These are phyloP conservation scores for Otocyon megalotis DNA, from an alignment of 2,113 vertebrate genomes.

Conservation along the genomic window DNA sequence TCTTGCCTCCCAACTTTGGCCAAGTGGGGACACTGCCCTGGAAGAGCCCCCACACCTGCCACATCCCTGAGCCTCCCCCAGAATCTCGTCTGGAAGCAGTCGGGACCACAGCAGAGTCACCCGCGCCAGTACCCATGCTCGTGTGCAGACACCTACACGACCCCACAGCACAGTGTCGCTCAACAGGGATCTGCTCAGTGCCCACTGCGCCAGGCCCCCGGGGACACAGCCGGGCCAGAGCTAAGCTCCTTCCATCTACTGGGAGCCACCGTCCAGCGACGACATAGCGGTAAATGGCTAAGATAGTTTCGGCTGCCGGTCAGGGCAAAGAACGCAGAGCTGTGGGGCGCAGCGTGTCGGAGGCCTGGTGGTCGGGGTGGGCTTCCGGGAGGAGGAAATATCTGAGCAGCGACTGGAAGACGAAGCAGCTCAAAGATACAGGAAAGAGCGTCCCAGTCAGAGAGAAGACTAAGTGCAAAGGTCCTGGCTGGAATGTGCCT, in stretches of 20 bases:
- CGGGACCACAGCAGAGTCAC: neutral
- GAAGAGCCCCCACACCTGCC: neutral
- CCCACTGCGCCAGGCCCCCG: neutral
- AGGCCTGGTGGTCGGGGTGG: neutral
- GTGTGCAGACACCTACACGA: neutral
- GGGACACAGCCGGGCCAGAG: neutral
- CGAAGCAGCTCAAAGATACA: neutral
- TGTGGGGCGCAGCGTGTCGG: neutral
- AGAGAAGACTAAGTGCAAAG: neutral
- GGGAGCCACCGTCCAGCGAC: neutral
- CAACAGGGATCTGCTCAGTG: neutral
- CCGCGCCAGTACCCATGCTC: neutral
- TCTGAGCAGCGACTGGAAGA: neutral
- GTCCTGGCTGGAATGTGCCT: neutral
- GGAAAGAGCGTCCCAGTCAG: neutral
- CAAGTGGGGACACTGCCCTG: neutral
- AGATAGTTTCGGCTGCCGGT: neutral
- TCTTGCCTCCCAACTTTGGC: neutral
- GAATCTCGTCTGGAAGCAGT: neutral
- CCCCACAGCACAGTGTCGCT: too few species aligned
- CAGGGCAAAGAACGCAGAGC: neutral
- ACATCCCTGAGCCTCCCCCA: neutral
- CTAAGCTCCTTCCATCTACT: neutral
- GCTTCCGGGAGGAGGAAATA: neutral
- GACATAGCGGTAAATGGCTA: neutral